Percentiles rank a stretch among this genome's conserved stretches.
Evolutionary conservation across 2,797 vertebrate genomes (phyloP).

Genomic region (Rhynchonycteris naso): DNA sequence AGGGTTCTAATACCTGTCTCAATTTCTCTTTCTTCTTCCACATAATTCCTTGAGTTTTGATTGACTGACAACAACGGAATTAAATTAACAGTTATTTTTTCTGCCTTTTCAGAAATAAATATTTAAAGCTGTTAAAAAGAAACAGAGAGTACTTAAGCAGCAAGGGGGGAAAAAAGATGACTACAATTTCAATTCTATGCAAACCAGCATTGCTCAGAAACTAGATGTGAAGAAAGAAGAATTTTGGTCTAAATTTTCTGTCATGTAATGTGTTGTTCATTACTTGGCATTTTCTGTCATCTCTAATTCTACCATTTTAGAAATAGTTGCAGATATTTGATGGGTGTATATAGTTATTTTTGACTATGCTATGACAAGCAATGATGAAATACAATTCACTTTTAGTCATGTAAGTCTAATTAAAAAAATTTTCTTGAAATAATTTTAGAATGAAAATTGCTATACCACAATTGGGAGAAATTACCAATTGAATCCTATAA

Average conservation of each 20-base stretch:
- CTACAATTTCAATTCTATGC: constrained; percentile 37
- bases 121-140: constrained; percentile 74
- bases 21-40: constrained; percentile 48
- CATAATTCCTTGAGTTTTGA: constrained; percentile 1
- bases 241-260: background rate
- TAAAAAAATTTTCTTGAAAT: background rate
- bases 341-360: constrained; percentile 28
- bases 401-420: background rate
- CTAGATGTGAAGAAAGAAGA: background rate
- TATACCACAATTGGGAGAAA: background rate
- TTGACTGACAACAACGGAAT: constrained; percentile 57
- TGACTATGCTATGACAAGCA: background rate
- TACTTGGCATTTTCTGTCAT: constrained; percentile 61
- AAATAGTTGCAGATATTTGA: constrained; percentile 30
- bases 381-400: background rate
- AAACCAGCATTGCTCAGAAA: background rate
- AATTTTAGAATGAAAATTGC: constrained; percentile 17
- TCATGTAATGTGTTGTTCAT: constrained; percentile 28
- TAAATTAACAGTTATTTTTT: constrained; percentile 74
- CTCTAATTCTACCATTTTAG: constrained; percentile 43
- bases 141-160: constrained; percentile 66
- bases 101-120: constrained; percentile 75
- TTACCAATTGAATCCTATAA: background rate
- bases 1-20: constrained; percentile 70
- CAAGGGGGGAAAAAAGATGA: constrained; percentile 36